Percentiles rank a stretch among this genome's conserved stretches.
Conservation (phyloP, 2,888 invertebrate species). For the Caradrina clavipalpis region DNA sequence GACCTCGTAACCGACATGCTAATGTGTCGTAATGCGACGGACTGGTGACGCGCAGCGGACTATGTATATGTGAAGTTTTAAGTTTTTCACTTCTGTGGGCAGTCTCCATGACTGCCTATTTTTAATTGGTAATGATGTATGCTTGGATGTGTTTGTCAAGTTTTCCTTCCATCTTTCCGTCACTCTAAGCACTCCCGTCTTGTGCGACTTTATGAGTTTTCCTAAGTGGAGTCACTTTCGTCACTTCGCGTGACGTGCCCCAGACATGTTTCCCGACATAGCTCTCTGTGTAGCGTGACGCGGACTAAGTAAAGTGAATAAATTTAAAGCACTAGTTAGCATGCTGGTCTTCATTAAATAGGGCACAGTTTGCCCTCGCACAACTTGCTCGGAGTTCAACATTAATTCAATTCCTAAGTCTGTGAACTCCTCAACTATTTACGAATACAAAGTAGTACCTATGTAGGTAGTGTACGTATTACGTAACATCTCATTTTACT, state of each 20-base stretch:
- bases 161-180: neutral
- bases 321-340: constrained; percentile 38
- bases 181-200: neutral
- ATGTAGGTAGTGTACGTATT: neutral
- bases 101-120: too few relatives aligned
- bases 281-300: constrained; percentile 18
- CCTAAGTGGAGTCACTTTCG: constrained; percentile 8
- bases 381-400: constrained; percentile 11
- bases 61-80: too few relatives aligned
- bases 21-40: too few relatives aligned
- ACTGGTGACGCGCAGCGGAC: too few relatives aligned
- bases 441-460: constrained; percentile 46
- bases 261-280: constrained; percentile 7
- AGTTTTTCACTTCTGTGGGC: too few relatives aligned
- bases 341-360: constrained; percentile 27
- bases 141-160: neutral
- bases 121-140: neutral
- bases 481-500: constrained; percentile 26
- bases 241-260: constrained; percentile 11
- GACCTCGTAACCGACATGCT: too few relatives aligned
- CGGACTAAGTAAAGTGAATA: constrained; percentile 7
- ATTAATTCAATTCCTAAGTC: constrained; percentile 36
- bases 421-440: constrained; percentile 38
- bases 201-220: neutral
- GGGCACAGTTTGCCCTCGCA: constrained; percentile 26